Evolutionary conservation across 1,140 invertebrate genomes (phyloP).

Genomic region (Drosophila tropicalis): DNA sequence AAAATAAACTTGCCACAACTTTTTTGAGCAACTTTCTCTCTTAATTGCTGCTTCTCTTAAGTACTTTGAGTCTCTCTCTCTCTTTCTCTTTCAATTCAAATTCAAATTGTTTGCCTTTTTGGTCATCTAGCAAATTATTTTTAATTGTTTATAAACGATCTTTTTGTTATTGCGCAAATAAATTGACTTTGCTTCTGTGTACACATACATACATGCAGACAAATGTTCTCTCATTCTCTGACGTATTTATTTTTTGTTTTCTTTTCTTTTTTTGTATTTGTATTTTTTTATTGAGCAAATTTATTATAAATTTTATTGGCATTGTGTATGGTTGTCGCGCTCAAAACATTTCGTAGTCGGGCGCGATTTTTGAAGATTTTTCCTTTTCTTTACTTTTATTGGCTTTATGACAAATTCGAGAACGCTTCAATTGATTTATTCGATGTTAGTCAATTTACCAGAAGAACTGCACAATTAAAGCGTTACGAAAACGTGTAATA

Average conservation of each 20-base stretch:
- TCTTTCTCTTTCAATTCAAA: conserved; percentile 39
- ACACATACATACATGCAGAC: background rate
- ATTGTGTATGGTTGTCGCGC: conserved; percentile 22
- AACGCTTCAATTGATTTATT: conserved; percentile 80
- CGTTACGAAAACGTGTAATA: conserved; percentile 45
- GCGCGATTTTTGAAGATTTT: conserved; percentile 48
- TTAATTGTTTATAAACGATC: conserved; percentile 76
- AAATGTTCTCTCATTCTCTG: conserved; percentile 21
- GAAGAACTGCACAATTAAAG: conserved; percentile 47
- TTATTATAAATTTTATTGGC: conserved; percentile 77
- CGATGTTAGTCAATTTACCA: conserved; percentile 52
- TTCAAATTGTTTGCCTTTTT: conserved; percentile 41
- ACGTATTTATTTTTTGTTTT: conserved; percentile 25
- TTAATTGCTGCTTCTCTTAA: conserved; percentile 21
- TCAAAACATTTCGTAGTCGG: conserved; percentile 7
- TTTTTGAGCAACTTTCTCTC: background rate
- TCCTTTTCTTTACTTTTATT: conserved; percentile 63
- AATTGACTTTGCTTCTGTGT: conserved; percentile 43
- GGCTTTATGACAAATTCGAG: conserved; percentile 78
- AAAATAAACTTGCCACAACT: conserved; percentile 12
- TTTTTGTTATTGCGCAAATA: conserved; percentile 59
- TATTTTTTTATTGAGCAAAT: conserved; percentile 43
- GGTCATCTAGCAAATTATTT: conserved; percentile 62
- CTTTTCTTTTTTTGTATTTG: conserved; percentile 16
- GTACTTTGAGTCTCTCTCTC: conserved; percentile 9